Evolutionary conservation across 2,113 vertebrate species (phyloP).

Genomic region (Terrapene triunguis): DNA sequence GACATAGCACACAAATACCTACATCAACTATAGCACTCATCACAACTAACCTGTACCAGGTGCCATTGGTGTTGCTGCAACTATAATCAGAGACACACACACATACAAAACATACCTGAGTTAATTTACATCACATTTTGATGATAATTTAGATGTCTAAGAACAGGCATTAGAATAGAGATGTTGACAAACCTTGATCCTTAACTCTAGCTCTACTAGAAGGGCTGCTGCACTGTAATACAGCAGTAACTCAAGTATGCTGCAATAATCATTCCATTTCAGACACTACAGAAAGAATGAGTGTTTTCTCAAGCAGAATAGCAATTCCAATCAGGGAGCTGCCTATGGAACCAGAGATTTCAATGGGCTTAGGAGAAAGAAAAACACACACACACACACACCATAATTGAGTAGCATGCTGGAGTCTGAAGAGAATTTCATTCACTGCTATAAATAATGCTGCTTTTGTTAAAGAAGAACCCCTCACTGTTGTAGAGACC

Average conservation of each 20-base stretch:
- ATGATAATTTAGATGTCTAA: not conserved
- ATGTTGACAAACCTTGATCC: not conserved
- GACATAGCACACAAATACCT: not conserved
- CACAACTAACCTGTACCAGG: accelerated
- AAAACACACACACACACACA: not conserved
- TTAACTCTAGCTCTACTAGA: not conserved
- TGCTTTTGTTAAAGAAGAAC: not conserved
- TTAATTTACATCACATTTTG: not conserved
- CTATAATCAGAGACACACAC: not conserved
- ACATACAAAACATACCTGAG: accelerated
- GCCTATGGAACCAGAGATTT: accelerated
- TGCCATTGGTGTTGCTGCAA: not conserved
- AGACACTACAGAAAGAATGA: accelerated
- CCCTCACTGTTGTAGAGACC: not conserved
- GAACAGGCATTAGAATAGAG: not conserved
- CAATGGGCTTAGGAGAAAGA: not conserved
- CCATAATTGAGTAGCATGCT: not conserved
- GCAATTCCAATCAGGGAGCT: not conserved
- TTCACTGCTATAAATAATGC: not conserved
- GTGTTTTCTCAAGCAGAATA: not conserved
- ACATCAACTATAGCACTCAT: not conserved
- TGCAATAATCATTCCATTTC: not conserved
- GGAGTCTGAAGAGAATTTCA: not conserved
- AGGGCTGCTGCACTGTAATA: not conserved
- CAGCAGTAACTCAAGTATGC: not conserved